Percentiles rank a stretch among this genome's conserved stretches.
These are phyloP conservation scores for Cynopterus sphinx DNA, from an alignment of 2,797 vertebrate species.

Conservation along the genomic window DNA sequence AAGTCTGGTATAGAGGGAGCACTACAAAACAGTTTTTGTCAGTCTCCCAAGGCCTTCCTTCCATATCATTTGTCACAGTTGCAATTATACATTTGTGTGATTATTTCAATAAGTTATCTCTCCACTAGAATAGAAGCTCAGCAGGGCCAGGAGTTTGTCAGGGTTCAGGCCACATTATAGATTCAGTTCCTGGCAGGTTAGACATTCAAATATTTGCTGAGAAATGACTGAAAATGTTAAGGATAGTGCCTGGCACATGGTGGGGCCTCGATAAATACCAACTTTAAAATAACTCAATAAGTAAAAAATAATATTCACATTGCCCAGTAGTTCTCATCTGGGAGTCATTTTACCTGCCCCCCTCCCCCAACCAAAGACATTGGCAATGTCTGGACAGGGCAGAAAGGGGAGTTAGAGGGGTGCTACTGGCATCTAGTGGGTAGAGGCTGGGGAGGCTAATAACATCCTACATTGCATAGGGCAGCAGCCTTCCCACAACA, in stretches of 20 bases:
- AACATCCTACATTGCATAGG: not conserved
- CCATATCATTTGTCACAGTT: not conserved
- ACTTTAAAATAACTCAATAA: not conserved
- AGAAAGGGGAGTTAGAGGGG: accelerated
- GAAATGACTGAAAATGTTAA: slow-evolving; percentile 20
- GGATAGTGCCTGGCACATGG: not conserved
- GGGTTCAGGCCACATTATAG: not conserved
- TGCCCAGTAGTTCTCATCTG: not conserved
- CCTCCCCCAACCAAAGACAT: not conserved
- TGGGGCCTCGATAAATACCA: not conserved
- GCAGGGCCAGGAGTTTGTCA: not conserved
- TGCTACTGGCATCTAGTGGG: not conserved
- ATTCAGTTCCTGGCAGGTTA: not conserved
- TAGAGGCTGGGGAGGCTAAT: not conserved
- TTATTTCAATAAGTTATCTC: not conserved
- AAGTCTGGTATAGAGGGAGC: not conserved
- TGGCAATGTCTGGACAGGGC: not conserved
- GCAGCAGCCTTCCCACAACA: not conserved
- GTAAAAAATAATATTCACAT: not conserved
- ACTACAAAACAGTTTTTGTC: not conserved
- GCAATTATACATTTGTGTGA: not conserved
- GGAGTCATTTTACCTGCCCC: not conserved
- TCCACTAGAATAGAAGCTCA: not conserved
- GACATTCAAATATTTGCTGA: not conserved
- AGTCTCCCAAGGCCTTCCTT: not conserved